Conservation (phyloP, 2,888 invertebrate genomes). For the Parnassius glacialis region DNA sequence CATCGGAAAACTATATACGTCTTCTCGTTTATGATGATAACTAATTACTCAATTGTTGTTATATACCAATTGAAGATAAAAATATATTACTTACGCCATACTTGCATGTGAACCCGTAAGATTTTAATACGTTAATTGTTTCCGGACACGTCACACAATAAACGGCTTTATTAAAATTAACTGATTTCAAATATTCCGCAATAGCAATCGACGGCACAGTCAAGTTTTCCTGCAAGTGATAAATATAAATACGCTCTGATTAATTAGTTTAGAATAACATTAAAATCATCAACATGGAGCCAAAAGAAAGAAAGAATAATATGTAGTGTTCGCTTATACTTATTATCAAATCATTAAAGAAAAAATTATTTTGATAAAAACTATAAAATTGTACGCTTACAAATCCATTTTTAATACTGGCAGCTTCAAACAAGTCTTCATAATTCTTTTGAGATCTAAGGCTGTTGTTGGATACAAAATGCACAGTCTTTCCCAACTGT, state of each 20-base stretch:
- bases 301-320: too few relatives aligned
- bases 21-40: too few relatives aligned
- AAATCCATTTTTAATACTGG: slow-evolving; percentile 59
- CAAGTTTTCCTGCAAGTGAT: slow-evolving; percentile 63
- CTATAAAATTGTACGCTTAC: slow-evolving; percentile 46
- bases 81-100: slow-evolving; percentile 58
- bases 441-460: slow-evolving; percentile 58
- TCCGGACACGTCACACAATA: slow-evolving; percentile 66
- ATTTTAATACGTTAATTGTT: slow-evolving; percentile 55
- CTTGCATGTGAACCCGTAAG: slow-evolving; percentile 66
- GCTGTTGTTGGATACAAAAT: slow-evolving; percentile 79
- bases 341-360: too few relatives aligned
- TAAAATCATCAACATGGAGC: too few relatives aligned
- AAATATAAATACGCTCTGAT: neutral
- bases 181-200: slow-evolving; percentile 74
- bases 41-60: too few relatives aligned
- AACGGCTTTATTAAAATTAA: slow-evolving; percentile 72
- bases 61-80: too few relatives aligned
- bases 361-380: neutral
- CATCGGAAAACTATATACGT: too few relatives aligned
- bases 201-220: slow-evolving; percentile 75
- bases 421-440: slow-evolving; percentile 46
- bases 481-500: slow-evolving; percentile 69
- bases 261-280: too few relatives aligned
- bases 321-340: too few relatives aligned